phyloP scores from a whole-genome alignment of 2,113 vertebrate genomes.

The Cathartes aura region DNA sequence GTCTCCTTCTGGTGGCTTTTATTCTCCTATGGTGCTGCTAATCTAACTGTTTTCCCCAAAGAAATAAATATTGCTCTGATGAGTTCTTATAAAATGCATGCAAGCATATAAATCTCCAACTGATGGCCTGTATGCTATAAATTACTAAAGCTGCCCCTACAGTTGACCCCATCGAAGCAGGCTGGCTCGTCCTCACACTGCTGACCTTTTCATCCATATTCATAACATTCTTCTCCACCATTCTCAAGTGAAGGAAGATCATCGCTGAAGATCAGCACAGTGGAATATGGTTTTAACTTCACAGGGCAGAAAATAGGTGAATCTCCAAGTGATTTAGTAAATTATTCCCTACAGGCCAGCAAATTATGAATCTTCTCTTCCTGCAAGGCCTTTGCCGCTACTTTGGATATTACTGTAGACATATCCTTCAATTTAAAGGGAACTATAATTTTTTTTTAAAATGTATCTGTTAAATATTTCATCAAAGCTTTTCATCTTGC shows the following conservation, averaged over 20 bases:
- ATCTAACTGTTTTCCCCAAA: background rate
- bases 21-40: background rate
- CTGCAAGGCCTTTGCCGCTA: background rate
- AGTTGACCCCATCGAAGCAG: background rate
- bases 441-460: background rate
- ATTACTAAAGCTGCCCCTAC: constrained; percentile 5
- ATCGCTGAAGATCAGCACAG: background rate
- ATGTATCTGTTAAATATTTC: background rate
- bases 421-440: background rate
- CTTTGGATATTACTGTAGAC: background rate
- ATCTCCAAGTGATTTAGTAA: background rate
- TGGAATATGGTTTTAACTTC: background rate
- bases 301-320: background rate
- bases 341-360: background rate
- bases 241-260: background rate
- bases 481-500: background rate
- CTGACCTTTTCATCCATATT: constrained; percentile 25
- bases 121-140: background rate
- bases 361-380: background rate
- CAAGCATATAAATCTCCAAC: background rate
- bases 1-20: background rate
- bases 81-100: constrained; percentile 5
- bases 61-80: constrained; percentile 13
- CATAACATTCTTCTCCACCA: background rate
- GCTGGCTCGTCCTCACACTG: background rate